Evolutionary conservation across 2,113 vertebrate species (phyloP).

Genomic region (Indri indri): DNA sequence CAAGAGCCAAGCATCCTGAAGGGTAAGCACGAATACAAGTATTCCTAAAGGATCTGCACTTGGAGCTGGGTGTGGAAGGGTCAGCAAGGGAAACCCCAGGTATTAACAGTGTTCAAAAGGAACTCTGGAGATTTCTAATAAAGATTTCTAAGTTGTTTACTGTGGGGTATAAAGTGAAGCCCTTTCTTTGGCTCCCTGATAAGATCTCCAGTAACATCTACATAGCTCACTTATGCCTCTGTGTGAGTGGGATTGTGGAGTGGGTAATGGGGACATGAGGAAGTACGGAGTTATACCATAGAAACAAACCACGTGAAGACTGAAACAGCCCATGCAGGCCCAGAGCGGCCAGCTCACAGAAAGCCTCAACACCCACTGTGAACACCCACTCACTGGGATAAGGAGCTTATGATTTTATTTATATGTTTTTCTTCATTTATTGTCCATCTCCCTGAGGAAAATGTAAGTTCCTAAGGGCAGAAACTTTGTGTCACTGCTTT

Average conservation of each 20-base stretch:
- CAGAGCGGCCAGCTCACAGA: background rate
- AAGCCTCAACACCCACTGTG: background rate
- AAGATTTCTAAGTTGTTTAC: background rate
- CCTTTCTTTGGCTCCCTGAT: background rate
- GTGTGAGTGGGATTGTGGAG: background rate
- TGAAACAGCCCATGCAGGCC: background rate
- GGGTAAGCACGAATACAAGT: background rate
- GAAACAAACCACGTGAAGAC: background rate
- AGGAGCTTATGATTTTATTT: background rate
- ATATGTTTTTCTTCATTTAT: background rate
- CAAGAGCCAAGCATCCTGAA: background rate
- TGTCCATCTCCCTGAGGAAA: background rate
- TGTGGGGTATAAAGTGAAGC: background rate
- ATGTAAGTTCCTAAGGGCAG: background rate
- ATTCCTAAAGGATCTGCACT: background rate
- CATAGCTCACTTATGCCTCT: background rate
- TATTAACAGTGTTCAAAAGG: background rate
- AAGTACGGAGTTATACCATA: background rate
- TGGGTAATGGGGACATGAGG: background rate
- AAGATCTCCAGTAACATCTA: background rate
- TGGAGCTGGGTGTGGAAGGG: background rate
- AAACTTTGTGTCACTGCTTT: background rate
- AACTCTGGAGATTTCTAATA: background rate
- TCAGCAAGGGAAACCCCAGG: no score
- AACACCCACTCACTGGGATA: background rate